Conservation (phyloP, 2,888 invertebrate genomes). For the Phlogophora meticulosa region DNA sequence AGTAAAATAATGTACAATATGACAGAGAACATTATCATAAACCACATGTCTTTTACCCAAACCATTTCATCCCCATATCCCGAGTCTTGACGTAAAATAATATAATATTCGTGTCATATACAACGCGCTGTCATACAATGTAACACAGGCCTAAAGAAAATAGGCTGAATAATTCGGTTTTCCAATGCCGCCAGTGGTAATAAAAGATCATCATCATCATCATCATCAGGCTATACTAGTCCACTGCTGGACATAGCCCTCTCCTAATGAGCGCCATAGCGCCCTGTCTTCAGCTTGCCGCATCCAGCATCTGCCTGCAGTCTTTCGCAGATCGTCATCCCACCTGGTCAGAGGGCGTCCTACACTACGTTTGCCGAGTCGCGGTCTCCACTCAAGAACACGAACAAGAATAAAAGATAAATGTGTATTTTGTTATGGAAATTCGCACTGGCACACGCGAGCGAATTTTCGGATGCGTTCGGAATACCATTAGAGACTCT, state of each 20-base stretch:
- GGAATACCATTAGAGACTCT: constrained; percentile 86
- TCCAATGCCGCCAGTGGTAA: constrained; percentile 33
- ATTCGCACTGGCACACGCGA: constrained; percentile 75
- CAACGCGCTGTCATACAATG: constrained; percentile 44
- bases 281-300: too few relatives aligned
- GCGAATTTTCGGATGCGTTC: constrained; percentile 62
- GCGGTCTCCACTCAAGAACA: too few relatives aligned
- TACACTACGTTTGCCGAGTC: too few relatives aligned
- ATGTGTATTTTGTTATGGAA: constrained; percentile 34
- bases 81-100: constrained; percentile 48
- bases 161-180: constrained; percentile 49
- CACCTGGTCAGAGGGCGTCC: too few relatives aligned
- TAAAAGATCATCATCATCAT: too few relatives aligned
- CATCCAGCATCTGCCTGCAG: too few relatives aligned
- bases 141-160: constrained; percentile 49
- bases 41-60: constrained; percentile 49
- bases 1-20: constrained; percentile 40
- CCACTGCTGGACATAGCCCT: too few relatives aligned
- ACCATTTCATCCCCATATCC: constrained; percentile 34
- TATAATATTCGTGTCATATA: constrained; percentile 47
- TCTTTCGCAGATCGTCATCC: too few relatives aligned
- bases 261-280: too few relatives aligned
- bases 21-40: constrained; percentile 43
- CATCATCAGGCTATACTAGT: too few relatives aligned
- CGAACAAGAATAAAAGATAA: too few relatives aligned